Evolutionary conservation across 2,113 vertebrate genomes (phyloP).

Genomic region (Raja brachyura): DNA sequence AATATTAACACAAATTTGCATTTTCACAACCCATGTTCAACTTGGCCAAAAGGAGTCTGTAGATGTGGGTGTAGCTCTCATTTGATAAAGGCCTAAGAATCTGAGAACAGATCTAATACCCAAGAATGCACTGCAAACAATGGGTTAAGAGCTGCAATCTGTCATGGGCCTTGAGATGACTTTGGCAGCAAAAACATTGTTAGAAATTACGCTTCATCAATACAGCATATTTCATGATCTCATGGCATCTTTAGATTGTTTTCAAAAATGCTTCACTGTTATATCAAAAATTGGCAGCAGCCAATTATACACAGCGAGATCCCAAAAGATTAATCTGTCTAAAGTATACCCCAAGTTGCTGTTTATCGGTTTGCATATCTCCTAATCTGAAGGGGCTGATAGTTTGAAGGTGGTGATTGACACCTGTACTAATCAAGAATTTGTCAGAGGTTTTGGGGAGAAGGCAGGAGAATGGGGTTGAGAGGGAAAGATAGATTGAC

Average conservation of each 20-base stretch:
- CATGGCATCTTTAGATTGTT: not conserved
- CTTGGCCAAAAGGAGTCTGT: not conserved
- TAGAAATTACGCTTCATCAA: not conserved
- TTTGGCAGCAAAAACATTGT: not conserved
- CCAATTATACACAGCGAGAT: not conserved
- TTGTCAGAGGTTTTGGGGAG: too few relatives aligned
- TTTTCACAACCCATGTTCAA: not conserved
- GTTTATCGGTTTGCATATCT: not conserved
- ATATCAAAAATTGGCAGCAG: not conserved
- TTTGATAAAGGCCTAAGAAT: not conserved
- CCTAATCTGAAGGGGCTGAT: not conserved
- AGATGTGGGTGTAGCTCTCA: not conserved
- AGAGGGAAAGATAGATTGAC: too few relatives aligned
- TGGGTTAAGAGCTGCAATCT: not conserved
- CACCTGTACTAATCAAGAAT: too few relatives aligned
- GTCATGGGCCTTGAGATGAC: not conserved
- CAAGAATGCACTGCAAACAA: not conserved
- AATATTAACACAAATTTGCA: not conserved
- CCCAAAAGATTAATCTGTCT: not conserved
- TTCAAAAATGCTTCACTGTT: not conserved
- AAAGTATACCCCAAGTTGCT: not conserved
- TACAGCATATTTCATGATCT: not conserved
- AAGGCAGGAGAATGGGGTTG: too few relatives aligned
- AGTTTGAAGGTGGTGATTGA: too few relatives aligned
- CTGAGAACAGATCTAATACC: not conserved